Evolutionary conservation across 2,888 invertebrate genomes (phyloP), one percentile per base, ranked within the genome.

Genomic region (Nebria salina): DNA sequence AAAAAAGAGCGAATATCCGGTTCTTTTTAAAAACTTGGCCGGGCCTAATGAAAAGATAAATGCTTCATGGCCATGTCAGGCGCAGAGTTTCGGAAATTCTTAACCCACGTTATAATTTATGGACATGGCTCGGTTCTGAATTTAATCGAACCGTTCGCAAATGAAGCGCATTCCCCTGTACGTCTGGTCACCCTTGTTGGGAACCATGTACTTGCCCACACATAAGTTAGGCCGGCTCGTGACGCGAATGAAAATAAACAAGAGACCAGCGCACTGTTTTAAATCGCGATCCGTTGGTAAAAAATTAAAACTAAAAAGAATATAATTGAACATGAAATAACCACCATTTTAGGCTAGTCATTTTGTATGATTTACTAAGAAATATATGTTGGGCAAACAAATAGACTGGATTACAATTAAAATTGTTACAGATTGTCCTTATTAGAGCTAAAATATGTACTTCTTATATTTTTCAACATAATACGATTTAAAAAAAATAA

Each of bases 121-220:
- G 65, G 74, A 42, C 74, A 43, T 68, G 54, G 65, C 72, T 54
- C 26, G 13, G 11, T 54, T 72, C 66, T 74, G 74, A 79, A 79
- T 79, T 79, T 79, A 79, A 79, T 79, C 73, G 79, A 74, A 79
- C 66, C 74, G 78, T 66, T 79, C 73, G 64, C 74, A 79, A 79
- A 79, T 74, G 79, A 79, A 79, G 66, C 79, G 8, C 64, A 65
- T 72, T 73, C 42, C 20, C 73, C 72, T 78, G 78, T 78, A 73
- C 73, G 78, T 42, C 65, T 34, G 42, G n/a, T 20, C 34, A 34
- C 34, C 34, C 65, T 13, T 43, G 25, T n/a, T 65, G 77, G 72
- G 64, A 65, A 68, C 72, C 34, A 34, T 73, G 54, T 54, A 4
- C 54, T 11, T 65, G 65, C 20, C 72, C 68, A 73, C 64, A 73